Evolutionary conservation across 2,797 vertebrate species (phyloP).

Genomic region (Knipowitschia caucasica): DNA sequence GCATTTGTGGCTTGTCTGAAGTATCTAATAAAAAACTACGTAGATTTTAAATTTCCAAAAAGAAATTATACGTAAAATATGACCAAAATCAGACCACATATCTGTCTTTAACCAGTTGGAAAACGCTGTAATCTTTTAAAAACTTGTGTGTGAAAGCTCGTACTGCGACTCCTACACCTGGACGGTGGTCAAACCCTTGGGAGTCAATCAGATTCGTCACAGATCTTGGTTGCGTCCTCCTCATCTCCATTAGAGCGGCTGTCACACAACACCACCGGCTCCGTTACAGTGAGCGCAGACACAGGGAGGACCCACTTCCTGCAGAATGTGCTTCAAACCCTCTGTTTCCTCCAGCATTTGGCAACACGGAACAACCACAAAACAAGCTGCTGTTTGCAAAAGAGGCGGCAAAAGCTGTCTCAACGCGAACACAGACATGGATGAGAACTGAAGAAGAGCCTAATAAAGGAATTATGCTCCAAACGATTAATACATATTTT

Average conservation of each 20-base stretch:
- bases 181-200: not conserved
- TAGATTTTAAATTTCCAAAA: no score
- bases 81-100: no score
- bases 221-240: not conserved
- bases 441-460: not conserved
- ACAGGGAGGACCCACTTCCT: not conserved
- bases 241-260: conserved; percentile 30
- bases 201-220: conserved; percentile 13
- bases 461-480: no score
- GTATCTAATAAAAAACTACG: no score
- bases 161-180: not conserved
- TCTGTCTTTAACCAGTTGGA: no score
- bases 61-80: no score
- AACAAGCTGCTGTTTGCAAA: not conserved
- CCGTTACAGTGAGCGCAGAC: not conserved
- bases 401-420: conserved; percentile 4
- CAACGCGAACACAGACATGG: not conserved
- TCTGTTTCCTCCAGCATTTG: conserved; percentile 2
- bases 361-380: not conserved
- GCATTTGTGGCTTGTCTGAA: no score
- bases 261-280: not conserved
- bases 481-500: no score
- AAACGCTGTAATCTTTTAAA: no score
- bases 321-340: not conserved
- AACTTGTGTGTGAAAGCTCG: no score